phyloP scores from a whole-genome alignment of 2,888 invertebrate species.

The Alentia gelatinosa region DNA sequence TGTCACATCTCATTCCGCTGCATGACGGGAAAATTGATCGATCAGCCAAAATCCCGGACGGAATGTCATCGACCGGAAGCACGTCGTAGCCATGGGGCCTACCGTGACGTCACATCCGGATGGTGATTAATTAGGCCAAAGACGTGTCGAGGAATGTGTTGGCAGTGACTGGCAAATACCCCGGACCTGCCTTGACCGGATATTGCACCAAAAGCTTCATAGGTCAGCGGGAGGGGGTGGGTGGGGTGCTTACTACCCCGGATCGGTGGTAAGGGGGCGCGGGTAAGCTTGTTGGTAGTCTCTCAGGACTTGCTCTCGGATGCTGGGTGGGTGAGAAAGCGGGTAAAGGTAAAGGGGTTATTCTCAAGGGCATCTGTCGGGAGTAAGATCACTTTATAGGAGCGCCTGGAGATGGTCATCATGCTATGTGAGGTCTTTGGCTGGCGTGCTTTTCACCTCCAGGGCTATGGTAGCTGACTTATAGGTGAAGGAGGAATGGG shows the following conservation, averaged over 20 bases:
- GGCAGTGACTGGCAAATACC: not conserved
- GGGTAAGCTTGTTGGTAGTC: too few species aligned
- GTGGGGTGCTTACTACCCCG: too few species aligned
- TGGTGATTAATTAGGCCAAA: conserved; percentile 4
- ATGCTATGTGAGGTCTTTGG: not conserved
- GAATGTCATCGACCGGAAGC: conserved; percentile 21
- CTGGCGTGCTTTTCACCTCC: not conserved
- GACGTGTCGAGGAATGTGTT: not conserved
- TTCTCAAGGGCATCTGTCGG: not conserved
- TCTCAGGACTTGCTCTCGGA: too few species aligned
- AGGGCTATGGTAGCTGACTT: not conserved
- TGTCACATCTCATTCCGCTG: conserved; percentile 8
- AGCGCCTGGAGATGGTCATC: not conserved
- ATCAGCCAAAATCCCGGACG: conserved; percentile 6
- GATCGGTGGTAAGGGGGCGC: too few species aligned
- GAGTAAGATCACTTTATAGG: not conserved
- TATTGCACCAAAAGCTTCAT: too few species aligned
- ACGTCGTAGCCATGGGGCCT: not conserved
- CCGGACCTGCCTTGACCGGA: too few species aligned
- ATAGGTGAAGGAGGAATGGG: not conserved
- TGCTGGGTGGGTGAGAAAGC: too few species aligned
- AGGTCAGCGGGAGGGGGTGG: too few species aligned
- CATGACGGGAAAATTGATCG: conserved; percentile 22
- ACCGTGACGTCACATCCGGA: conserved; percentile 29
- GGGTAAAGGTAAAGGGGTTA: too few species aligned